Evolutionary conservation across 1,140 invertebrate genomes (phyloP), one percentile per base, ranked within the genome.

Genomic region (Rhyzopertha dominica): DNA sequence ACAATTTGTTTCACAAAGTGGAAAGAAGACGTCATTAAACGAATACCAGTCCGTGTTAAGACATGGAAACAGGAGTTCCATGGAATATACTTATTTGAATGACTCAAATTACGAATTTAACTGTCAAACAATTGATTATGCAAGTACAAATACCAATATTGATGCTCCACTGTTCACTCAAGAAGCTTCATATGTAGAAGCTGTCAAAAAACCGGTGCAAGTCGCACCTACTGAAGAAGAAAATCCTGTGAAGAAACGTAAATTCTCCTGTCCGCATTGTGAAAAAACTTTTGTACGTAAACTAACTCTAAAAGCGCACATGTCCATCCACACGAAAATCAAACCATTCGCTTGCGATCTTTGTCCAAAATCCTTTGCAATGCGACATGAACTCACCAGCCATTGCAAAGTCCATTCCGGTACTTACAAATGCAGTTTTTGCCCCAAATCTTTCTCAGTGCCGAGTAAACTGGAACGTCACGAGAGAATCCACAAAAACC

Each of bases 391-490:
- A 24, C 32, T 53, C 24, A 56, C 47, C 5, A 40, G 29, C 5
- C 53, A 56, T 20, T 32, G 47, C 31, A 45, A 35, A 23, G 22
- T 51, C 4, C 54, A 56, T 29, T 47, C 36, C 1, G 45, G 43
- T 36, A 24, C 29, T 1, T 48, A 48, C 24, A 39, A 43, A 22
- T 57, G 54, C 25, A 37, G 46, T 13, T 46, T 25, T 28, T 57
- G 55, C 25, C 20, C 19, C 7, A 57, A 54, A 31, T 25, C 31
- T 29, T 57, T 54, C 32, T 38, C 34, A 3, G 48, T 45, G 5
- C 45, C 52, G 8, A 54, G 55, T 23, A 54, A 57, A 24, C 30
- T 54, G 14, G 13, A 54, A 47, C 34, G 55, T 18, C 55, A 57
- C 23, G 17, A 51, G 12, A 24, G 55, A 1, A 54, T 45, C 14